Percentiles rank a stretch among this genome's conserved stretches.
Conservation (phyloP, 2,888 invertebrate genomes). For the Xylocampa areola region DNA sequence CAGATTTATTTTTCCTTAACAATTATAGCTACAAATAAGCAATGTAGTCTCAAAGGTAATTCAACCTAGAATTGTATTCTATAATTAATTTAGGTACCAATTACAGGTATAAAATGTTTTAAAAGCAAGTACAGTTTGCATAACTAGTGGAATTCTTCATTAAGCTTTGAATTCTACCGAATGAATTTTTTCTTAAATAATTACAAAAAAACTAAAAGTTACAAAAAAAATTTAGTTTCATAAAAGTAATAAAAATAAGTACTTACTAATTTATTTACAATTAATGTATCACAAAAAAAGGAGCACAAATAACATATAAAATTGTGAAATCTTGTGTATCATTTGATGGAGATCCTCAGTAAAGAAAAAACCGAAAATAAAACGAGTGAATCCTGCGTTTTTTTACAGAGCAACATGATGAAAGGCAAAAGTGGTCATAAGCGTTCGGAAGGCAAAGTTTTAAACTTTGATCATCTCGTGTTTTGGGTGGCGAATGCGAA, state of each 20-base stretch:
- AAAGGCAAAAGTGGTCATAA: slow-evolving; percentile 54
- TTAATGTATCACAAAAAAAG: no score
- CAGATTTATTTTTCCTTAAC: slow-evolving; percentile 4
- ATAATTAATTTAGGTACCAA: slow-evolving; percentile 41
- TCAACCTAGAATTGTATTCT: slow-evolving; percentile 34
- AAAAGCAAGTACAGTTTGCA: slow-evolving; percentile 13
- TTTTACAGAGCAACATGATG: slow-evolving; percentile 72
- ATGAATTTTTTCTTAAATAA: no score
- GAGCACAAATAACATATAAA: no score
- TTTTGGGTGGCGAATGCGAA: slow-evolving; percentile 85
- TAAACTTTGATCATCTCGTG: slow-evolving; percentile 82
- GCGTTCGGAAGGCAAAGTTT: slow-evolving; percentile 69
- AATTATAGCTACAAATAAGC: background rate
- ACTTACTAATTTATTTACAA: no score
- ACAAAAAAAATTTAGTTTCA: background rate
- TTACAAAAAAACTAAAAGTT: background rate
- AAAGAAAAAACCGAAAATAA: no score
- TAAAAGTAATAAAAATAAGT: no score
- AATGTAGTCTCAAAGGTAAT: slow-evolving; percentile 39
- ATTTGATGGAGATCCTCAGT: no score
- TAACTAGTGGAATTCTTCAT: slow-evolving; percentile 8
- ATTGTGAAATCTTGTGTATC: no score
- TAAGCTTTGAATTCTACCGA: slow-evolving; percentile 1
- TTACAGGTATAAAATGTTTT: slow-evolving; percentile 42
- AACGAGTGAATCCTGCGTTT: slow-evolving; percentile 14